phyloP scores from a whole-genome alignment of 2,888 invertebrate genomes.

The Drosophila quasianomalipes region DNA sequence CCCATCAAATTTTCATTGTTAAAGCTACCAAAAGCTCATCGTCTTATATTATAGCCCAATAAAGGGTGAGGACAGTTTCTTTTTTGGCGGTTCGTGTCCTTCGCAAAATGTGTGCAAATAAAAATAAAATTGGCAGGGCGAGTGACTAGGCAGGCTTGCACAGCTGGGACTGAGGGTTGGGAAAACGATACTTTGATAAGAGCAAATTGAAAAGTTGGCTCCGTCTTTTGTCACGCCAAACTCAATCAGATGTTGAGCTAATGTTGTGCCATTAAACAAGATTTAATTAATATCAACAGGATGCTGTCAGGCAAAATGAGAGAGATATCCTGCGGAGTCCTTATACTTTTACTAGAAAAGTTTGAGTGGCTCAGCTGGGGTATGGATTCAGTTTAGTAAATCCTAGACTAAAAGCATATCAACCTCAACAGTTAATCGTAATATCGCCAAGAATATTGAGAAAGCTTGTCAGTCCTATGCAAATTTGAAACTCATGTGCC shows the following conservation, averaged over 20 bases:
- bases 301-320: conserved; percentile 16
- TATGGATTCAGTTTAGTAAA: background rate
- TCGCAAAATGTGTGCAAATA: conserved; percentile 48
- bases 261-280: conserved; percentile 34
- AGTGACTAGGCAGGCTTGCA: conserved; percentile 13
- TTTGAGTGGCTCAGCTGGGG: background rate
- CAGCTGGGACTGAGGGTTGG: background rate
- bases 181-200: conserved; percentile 11
- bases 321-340: background rate
- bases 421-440: background rate
- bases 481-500: background rate
- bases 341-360: background rate
- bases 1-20: conserved; percentile 1
- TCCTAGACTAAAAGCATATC: background rate
- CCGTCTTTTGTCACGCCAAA: conserved; percentile 12
- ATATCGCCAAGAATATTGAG: background rate
- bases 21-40: conserved; percentile 9
- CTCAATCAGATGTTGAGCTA: conserved; percentile 39
- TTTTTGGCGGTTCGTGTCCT: conserved; percentile 22
- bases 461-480: background rate
- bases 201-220: conserved; percentile 51
- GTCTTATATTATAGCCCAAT: conserved; percentile 11
- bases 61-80: conserved; percentile 7
- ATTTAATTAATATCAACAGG: conserved; percentile 49
- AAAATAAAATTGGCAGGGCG: conserved; percentile 49